A percentile compares a stretch with the other conserved stretches of the same genome.
Conservation (phyloP, 1,140 invertebrate species). For the Dreissena polymorpha region DNA sequence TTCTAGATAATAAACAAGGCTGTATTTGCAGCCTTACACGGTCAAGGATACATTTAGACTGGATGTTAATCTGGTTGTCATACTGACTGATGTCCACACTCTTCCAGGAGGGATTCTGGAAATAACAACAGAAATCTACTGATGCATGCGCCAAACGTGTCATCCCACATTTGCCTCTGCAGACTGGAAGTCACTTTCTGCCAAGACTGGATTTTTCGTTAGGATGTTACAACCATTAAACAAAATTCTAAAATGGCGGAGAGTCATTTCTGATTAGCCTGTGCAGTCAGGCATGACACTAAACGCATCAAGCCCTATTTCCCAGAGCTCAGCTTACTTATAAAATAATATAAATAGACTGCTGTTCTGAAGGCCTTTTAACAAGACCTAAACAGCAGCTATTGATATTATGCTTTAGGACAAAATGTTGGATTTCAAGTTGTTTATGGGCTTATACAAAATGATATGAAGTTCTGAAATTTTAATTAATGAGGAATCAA, state of each 20-base stretch:
- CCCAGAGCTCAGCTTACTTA: no score
- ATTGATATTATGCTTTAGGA: no score
- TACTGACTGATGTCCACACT: conserved; percentile 73
- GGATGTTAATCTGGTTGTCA: conserved; percentile 67
- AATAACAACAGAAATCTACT: conserved; percentile 19
- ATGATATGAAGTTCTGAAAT: no score
- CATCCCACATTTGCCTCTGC: neutral
- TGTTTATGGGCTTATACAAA: no score
- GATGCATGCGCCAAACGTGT: neutral
- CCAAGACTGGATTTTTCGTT: neutral
- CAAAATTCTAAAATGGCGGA: neutral
- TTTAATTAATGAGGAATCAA: no score
- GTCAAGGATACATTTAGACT: conserved; percentile 70
- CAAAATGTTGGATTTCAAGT: no score
- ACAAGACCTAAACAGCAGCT: no score
- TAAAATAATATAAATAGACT: no score
- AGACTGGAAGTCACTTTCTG: neutral
- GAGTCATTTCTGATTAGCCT: neutral
- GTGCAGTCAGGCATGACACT: neutral
- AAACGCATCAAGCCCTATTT: neutral
- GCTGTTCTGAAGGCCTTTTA: no score
- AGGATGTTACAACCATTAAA: neutral
- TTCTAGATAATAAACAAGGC: neutral
- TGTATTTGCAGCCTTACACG: neutral
- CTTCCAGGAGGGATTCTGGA: conserved; percentile 76